phyloP scores from a whole-genome alignment of 2,113 vertebrate species.

The Pseudois nayaur region DNA sequence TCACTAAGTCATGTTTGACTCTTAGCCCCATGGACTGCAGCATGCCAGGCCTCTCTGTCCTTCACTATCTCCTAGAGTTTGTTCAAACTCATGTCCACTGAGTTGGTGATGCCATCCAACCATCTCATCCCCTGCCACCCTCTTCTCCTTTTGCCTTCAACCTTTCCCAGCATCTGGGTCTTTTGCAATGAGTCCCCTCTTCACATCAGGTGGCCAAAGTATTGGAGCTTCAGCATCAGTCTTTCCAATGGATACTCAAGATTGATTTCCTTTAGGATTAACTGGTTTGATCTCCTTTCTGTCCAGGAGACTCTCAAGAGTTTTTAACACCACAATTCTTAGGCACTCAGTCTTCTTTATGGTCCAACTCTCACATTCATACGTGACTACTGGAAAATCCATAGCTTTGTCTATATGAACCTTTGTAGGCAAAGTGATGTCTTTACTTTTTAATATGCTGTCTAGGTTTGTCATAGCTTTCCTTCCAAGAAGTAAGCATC shows the following conservation, averaged over 20 bases:
- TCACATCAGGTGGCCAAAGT: background rate
- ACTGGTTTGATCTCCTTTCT: background rate
- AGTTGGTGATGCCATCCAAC: background rate
- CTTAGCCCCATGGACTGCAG: background rate
- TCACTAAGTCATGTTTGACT: background rate
- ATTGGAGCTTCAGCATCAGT: background rate
- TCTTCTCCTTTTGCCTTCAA: background rate
- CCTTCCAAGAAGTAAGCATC: background rate
- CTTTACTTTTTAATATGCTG: background rate
- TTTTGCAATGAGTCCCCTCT: background rate
- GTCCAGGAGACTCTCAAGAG: background rate
- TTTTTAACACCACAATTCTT: background rate
- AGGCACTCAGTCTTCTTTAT: background rate
- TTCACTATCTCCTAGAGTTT: background rate
- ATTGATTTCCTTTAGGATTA: background rate
- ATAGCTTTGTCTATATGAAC: background rate
- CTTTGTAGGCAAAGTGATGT: background rate
- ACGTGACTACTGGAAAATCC: background rate
- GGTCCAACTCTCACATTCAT: background rate
- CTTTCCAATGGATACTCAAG: background rate
- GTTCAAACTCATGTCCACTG: background rate
- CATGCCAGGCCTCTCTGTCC: background rate
- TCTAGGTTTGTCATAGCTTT: background rate
- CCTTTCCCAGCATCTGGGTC: background rate
- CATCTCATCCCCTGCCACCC: background rate